phyloP scores from a whole-genome alignment of 2,113 vertebrate genomes.

The Nymphicus hollandicus region DNA sequence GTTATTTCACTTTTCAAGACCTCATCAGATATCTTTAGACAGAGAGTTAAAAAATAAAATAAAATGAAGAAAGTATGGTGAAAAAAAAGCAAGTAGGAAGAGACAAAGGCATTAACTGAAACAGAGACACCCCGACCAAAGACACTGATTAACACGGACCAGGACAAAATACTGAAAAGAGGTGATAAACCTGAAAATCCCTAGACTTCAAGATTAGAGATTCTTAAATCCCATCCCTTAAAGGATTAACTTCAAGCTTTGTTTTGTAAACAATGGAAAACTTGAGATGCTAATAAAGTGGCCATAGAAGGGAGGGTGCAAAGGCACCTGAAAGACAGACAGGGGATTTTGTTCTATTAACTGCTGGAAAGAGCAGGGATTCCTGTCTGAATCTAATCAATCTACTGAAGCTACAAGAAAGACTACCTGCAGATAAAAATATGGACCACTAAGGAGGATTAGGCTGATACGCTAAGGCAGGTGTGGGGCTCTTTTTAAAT shows the following conservation, averaged over 20 bases:
- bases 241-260: not conserved
- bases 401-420: not conserved
- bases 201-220: not conserved
- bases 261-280: not conserved
- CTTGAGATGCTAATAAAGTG: not conserved
- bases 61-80: not conserved
- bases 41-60: not conserved
- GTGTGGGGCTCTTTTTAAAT: not conserved
- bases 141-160: not conserved
- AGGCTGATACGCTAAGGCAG: not conserved
- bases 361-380: not conserved
- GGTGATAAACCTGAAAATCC: not conserved
- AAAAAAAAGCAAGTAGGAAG: not conserved
- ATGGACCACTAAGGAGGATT: accelerated
- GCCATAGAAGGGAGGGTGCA: not conserved
- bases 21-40: not conserved
- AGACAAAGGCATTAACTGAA: not conserved
- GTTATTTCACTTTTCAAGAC: not conserved
- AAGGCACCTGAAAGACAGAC: not conserved
- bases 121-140: accelerated
- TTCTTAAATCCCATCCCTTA: not conserved
- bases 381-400: not conserved
- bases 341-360: not conserved
- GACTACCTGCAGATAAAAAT: not conserved
- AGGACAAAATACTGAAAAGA: not conserved